Base-by-base conservation (phyloP, 1,140 invertebrate species). In the Drosophila carrolli region DNA sequence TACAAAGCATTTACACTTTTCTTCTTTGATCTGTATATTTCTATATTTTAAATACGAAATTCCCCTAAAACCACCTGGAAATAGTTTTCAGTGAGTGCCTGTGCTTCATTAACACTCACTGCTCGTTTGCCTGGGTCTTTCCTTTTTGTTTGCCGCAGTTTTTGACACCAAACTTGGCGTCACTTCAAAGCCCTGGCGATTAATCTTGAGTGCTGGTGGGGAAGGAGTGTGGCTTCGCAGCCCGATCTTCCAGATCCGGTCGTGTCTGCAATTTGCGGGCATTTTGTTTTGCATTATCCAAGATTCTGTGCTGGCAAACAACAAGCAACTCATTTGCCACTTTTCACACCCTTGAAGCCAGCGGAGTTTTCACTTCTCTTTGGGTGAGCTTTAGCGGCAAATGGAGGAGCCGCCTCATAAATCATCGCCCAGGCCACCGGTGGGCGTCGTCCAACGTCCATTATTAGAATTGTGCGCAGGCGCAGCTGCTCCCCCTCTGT, bases 381-480 rank as follows among this genome's bases (percentile, higher is more conserved):
- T 13, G 10, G 53, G 8, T 58, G 37, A 59, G 60, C 60, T 60
- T 60, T 43, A 67, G 63, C 44, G 29, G n/a, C 51, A 81, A 77
- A 61, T 70, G 56, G 68, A 81, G 82, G 48, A 86, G 82, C 78
- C 57, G 66, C 78, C 78, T 65, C 83, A 89, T 84, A 88, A 88
- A 88, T 88, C 84, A 88, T 77, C 65, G 81, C 81, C 66, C 68
- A 62, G 54, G 57, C 43, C 47, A 78, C 61, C 56, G 68, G 84
- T 88, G 80, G 84, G 83, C 83, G 83, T 89, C 75, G 66, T 53
- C 78, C 79, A 57, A 85, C 27, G 83, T 86, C 82, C 82, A 86
- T 82, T 88, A 62, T 61, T 59, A 84, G 84, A 89, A 89, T 76
- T 70, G 74, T 79, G 81, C 82, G 78, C 78, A 86, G 79, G 68